phyloP scores from a whole-genome alignment of 2,797 vertebrate genomes.

The Chiropotes sagulatus region DNA sequence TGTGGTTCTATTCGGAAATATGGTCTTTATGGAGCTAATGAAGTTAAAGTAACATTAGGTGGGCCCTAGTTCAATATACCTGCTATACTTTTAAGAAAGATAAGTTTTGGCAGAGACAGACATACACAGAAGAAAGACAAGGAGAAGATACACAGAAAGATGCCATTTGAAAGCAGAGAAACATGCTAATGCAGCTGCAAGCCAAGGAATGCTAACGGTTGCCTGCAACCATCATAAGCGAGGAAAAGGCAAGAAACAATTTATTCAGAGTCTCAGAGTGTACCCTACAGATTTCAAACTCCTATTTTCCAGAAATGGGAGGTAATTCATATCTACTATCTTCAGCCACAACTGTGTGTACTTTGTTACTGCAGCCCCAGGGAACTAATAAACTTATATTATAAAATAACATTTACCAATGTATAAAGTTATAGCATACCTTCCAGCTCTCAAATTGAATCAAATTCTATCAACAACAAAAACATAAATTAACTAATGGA shows the following conservation, averaged over 20 bases:
- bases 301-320: neutral
- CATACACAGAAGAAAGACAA: neutral
- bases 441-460: slow-evolving; percentile 1
- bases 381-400: neutral
- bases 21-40: neutral
- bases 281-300: neutral
- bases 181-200: neutral
- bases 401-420: neutral
- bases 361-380: neutral
- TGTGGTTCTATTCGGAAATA: neutral
- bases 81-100: neutral
- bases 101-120: neutral
- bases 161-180: neutral
- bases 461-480: neutral
- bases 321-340: neutral
- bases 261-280: neutral
- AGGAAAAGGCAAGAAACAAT: neutral
- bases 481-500: neutral
- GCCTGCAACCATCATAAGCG: neutral
- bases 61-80: neutral
- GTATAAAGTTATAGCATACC: neutral
- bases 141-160: neutral
- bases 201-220: neutral
- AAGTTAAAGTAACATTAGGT: neutral
- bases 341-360: neutral